These are phyloP conservation scores for Paelopatides confundens DNA, from an alignment of 53 echinoderm and acorn worm genomes.

Conservation along the genomic window DNA sequence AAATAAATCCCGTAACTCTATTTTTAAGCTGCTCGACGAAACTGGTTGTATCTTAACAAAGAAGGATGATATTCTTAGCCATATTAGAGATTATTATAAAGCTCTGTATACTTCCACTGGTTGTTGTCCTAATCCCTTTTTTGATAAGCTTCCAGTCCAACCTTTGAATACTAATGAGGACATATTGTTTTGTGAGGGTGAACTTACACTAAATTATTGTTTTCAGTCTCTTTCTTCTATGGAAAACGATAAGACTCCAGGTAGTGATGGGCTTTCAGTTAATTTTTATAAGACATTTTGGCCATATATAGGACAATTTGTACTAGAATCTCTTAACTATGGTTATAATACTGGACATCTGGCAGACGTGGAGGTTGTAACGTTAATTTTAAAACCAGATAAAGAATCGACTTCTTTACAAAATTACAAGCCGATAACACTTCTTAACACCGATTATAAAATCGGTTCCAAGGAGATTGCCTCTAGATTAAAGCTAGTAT, in stretches of 20 bases:
- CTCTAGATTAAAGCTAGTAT: not conserved
- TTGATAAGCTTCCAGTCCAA: too few species aligned
- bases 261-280: not conserved
- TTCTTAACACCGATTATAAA: not conserved
- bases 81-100: too few species aligned
- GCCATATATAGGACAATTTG: not conserved
- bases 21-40: too few species aligned
- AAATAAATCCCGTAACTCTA: too few species aligned
- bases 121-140: too few species aligned
- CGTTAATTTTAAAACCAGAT: not conserved
- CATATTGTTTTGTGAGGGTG: too few species aligned
- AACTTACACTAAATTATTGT: not conserved
- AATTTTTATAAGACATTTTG: conserved; percentile 5
- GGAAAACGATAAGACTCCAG: not conserved
- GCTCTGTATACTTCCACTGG: too few species aligned
- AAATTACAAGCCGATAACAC: not conserved
- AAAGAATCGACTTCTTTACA: not conserved
- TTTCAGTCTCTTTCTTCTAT: not conserved
- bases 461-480: not conserved
- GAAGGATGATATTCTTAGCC: too few species aligned
- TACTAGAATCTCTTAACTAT: not conserved
- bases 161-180: too few species aligned
- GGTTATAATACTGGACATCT: not conserved
- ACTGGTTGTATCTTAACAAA: too few species aligned
- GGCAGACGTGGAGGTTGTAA: not conserved